Evolutionary conservation across 2,113 vertebrate species (phyloP).

Genomic region (Plectropomus leopardus): DNA sequence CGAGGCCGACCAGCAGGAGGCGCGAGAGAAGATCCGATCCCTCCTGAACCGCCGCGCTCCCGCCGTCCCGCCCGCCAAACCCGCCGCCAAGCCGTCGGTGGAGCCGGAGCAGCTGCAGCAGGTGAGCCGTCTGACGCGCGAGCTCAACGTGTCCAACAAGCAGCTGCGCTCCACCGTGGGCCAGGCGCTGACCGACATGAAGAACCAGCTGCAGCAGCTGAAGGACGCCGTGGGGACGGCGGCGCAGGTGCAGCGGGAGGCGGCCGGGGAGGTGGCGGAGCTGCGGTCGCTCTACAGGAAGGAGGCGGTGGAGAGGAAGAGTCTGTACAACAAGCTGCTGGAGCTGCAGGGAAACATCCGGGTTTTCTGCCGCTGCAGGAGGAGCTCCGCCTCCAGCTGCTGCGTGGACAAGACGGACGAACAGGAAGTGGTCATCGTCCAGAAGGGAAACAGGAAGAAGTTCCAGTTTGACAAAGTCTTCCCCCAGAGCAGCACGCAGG

Average conservation of each 20-base stretch:
- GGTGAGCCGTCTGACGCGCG: slow-evolving; percentile 52
- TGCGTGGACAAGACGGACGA: slow-evolving; percentile 70
- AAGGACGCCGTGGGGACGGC: slow-evolving; percentile 21
- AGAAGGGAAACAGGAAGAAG: slow-evolving; percentile 73
- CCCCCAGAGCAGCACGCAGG: slow-evolving; percentile 77
- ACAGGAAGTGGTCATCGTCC: slow-evolving; percentile 67
- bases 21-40: slow-evolving; percentile 65
- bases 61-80: neutral
- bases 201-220: slow-evolving; percentile 63
- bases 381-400: slow-evolving; percentile 17
- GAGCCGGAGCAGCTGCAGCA: slow-evolving; percentile 55
- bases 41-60: slow-evolving; percentile 39
- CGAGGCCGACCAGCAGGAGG: slow-evolving; percentile 71
- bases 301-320: slow-evolving; percentile 74
- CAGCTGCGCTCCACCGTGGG: slow-evolving; percentile 61
- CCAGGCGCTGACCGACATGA: slow-evolving; percentile 65
- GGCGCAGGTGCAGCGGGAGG: slow-evolving; percentile 47
- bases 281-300: slow-evolving; percentile 71
- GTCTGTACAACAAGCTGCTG: slow-evolving; percentile 77
- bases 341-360: slow-evolving; percentile 81
- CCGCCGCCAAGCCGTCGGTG: slow-evolving; percentile 12
- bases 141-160: slow-evolving; percentile 75
- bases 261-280: slow-evolving; percentile 57
- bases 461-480: slow-evolving; percentile 81
- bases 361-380: slow-evolving; percentile 81